These are phyloP conservation scores for Phalanger gymnotis DNA, from an alignment of 2,797 vertebrate genomes.

Conservation along the genomic window DNA sequence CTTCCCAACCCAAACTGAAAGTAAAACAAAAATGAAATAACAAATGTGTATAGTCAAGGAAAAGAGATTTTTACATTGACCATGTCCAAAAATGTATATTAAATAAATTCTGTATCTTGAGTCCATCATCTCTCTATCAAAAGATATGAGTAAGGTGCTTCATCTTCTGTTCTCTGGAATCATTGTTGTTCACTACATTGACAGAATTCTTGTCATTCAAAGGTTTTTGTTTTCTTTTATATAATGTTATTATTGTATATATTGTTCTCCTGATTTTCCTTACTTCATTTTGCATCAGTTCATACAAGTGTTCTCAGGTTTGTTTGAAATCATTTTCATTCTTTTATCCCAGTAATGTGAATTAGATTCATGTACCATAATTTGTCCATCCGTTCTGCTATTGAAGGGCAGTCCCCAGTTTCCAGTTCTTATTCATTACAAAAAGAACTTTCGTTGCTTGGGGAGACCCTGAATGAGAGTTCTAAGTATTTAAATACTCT, in stretches of 20 bases:
- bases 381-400: neutral
- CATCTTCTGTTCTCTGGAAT: neutral
- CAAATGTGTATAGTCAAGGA: neutral
- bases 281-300: too few species aligned
- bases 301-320: neutral
- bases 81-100: neutral
- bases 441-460: neutral
- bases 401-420: neutral
- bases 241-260: too few species aligned
- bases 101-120: neutral
- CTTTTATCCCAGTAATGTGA: neutral
- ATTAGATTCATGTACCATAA: neutral
- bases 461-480: neutral
- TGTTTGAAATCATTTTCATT: neutral
- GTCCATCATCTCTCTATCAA: neutral
- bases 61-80: neutral
- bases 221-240: too few species aligned
- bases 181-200: neutral
- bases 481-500: neutral
- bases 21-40: too few species aligned
- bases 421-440: neutral
- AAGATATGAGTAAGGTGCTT: neutral
- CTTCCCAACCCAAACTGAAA: neutral
- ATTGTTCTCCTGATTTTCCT: too few species aligned
- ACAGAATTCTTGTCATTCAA: neutral